A percentile compares a stretch with the other conserved stretches of the same genome.
Conservation (phyloP, 2,888 invertebrate species). For the Acleris holmiana region DNA sequence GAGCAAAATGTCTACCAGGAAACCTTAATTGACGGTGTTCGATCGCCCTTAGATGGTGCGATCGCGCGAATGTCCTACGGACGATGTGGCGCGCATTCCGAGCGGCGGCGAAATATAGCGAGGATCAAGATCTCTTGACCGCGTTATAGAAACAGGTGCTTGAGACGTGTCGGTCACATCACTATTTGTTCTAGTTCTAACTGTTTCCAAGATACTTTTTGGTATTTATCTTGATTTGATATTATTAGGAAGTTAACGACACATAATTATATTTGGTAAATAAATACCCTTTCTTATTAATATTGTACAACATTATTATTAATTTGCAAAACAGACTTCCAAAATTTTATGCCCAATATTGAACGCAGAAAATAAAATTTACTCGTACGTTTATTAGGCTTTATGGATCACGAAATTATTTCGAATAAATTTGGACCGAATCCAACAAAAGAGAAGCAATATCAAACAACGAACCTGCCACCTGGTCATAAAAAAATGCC, state of each 20-base stretch:
- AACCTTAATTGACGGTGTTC: conserved; percentile 6
- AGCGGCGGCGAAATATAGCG: conserved; percentile 52
- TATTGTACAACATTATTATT: too few relatives aligned
- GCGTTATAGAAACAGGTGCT: conserved; percentile 78
- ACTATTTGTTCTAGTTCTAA: conserved; percentile 12
- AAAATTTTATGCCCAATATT: too few relatives aligned
- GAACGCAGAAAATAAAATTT: too few relatives aligned
- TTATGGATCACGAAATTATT: background rate
- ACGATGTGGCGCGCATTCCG: conserved; percentile 66
- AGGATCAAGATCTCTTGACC: conserved; percentile 72
- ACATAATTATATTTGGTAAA: too few relatives aligned
- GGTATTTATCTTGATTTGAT: too few relatives aligned
- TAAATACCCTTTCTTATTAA: too few relatives aligned
- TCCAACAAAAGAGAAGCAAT: background rate
- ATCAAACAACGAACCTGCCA: background rate
- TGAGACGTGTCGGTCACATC: conserved; percentile 41
- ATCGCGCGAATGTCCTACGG: conserved; percentile 67
- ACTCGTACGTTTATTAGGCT: background rate
- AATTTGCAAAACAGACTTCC: too few relatives aligned
- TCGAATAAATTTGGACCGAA: too few relatives aligned
- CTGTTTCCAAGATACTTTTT: background rate
- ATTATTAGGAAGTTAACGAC: too few relatives aligned
- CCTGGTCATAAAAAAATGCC: background rate
- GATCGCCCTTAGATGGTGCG: conserved; percentile 45
- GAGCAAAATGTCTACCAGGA: background rate